Evolutionary conservation across 2,888 invertebrate genomes (phyloP).

Genomic region (Aphidoletes aphidimyza): DNA sequence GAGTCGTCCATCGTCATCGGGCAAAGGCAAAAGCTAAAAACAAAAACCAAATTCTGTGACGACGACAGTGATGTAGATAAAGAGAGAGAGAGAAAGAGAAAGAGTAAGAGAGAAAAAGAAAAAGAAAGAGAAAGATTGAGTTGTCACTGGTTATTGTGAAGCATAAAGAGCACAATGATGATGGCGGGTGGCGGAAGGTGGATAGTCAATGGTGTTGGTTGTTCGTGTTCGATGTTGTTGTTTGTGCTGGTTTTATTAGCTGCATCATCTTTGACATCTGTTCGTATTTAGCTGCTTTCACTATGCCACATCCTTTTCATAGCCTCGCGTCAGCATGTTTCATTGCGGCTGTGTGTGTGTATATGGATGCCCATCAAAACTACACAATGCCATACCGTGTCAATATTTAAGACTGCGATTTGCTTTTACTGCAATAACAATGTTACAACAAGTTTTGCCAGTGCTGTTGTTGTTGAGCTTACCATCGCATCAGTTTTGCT

Average conservation of each 20-base stretch:
- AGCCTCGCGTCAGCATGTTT: neutral
- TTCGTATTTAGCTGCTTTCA: neutral
- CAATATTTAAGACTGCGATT: conserved; percentile 5
- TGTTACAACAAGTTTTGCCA: neutral
- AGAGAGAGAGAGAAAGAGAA: too few species aligned
- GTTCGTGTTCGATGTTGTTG: neutral
- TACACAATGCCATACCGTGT: neutral
- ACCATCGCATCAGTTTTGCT: neutral
- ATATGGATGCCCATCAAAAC: neutral
- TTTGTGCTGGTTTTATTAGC: neutral
- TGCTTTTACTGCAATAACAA: neutral
- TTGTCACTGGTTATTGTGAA: too few species aligned
- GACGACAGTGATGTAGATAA: too few species aligned
- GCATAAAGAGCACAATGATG: too few species aligned
- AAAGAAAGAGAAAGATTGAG: too few species aligned
- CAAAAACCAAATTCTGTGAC: too few species aligned
- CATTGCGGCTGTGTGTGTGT: too few species aligned
- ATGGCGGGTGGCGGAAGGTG: too few species aligned
- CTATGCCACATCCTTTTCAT: neutral
- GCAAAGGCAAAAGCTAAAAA: too few species aligned
- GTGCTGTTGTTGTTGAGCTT: neutral
- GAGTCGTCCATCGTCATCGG: too few species aligned
- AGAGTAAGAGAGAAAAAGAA: too few species aligned
- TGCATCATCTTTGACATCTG: conserved; percentile 36
- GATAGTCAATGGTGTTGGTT: neutral